Base-by-base conservation (phyloP, 2,888 invertebrate species). In the Timandra comae region DNA sequence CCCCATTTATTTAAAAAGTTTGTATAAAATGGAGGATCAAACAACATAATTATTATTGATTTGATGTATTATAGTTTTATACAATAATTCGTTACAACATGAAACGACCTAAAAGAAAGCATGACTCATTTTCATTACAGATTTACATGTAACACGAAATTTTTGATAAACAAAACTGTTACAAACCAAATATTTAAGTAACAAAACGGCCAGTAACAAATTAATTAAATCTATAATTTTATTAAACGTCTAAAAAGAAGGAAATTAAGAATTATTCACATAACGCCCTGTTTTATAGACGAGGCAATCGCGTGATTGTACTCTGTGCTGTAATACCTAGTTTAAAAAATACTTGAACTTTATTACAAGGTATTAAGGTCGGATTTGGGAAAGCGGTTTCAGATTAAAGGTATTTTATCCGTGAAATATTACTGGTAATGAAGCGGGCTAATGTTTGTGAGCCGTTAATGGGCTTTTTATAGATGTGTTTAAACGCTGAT, bases 401-500 rank as follows among this genome's bases (percentile, higher is more conserved):
- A n/a, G n/a, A n/a, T n/a, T n/a, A n/a, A n/a, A 33, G 32, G 41
- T 41, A 36, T 43, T 49, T 60, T 57, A 49, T 48, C 46, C 49
- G 55, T 63, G 52, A 64, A 64, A 56, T 64, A 61, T 58, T 48
- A 46, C 50, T 34, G 41, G 49, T 61, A 59, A 64, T 49, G 60
- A 42, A 41, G 39, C 39, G 34, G 38, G 29, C 46, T 46, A 46
- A 46, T 46, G 49, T 46, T 49, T 49, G 46, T 44, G 46, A 46
- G 43, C 38, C 43, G 46, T 49, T 49, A 49, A 49, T 41, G 49
- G 42, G 22, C 26, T 49, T 49, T 49, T 49, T 49, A 49, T 49
- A 44, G 46, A 43, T 38, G 40, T 49, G 43, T 46, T 49, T 49
- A 42, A 40, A 35, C 40, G 38, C 32, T 46, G 49, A 49, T 49